These are phyloP conservation scores for Otis tarda DNA, from an alignment of 2,113 vertebrate genomes.

Conservation along the genomic window DNA sequence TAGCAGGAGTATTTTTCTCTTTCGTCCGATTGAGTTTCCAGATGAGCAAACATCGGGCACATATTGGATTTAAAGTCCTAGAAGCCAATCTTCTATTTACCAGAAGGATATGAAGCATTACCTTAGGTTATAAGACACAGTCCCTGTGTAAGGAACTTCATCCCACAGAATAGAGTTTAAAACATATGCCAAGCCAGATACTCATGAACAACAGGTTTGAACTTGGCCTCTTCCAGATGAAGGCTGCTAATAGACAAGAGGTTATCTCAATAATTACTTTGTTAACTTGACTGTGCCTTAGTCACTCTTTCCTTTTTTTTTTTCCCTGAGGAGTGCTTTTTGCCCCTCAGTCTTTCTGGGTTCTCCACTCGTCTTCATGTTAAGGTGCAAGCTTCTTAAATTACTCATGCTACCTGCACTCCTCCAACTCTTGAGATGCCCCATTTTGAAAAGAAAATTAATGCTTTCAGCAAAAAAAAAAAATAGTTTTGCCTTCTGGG, in stretches of 20 bases:
- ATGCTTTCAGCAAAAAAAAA: not conserved
- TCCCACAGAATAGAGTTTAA: not conserved
- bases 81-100: not conserved
- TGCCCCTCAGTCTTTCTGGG: not conserved
- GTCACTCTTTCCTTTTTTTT: not conserved
- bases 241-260: not conserved
- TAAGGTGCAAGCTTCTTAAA: not conserved
- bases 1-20: not conserved
- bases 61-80: not conserved
- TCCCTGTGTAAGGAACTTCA: not conserved
- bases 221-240: not conserved
- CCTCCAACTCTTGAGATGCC: not conserved
- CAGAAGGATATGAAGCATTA: not conserved
- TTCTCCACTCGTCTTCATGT: not conserved
- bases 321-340: rapidly evolving
- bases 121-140: not conserved
- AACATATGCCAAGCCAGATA: not conserved
- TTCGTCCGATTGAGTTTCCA: not conserved
- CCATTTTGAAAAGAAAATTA: not conserved
- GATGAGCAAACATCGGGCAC: not conserved
- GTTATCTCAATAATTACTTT: not conserved
- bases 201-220: not conserved
- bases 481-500: not conserved
- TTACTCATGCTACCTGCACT: not conserved
- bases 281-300: not conserved